Base-by-base conservation (phyloP, 2,113 vertebrate genomes). In the Syngnathoides biaculeatus region DNA sequence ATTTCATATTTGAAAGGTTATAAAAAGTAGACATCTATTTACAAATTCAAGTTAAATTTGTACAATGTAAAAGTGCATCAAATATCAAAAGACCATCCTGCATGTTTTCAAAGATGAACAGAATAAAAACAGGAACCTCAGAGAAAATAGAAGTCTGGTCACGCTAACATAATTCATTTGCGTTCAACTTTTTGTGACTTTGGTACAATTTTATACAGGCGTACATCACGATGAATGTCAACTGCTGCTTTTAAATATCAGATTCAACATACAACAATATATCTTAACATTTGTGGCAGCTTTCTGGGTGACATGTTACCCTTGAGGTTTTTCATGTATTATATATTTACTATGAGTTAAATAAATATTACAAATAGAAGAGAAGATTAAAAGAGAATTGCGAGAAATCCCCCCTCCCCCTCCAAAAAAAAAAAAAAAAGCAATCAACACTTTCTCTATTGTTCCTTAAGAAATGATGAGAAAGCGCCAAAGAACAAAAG, bases 11-110 rank as follows among this genome's bases (percentile, higher is more conserved):
- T 82, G 70, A 76, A 68, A 81, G 83, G 73, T 71, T 86, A 89
- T 83, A 78, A 82, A 83, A 82, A 52, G 48, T 78, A 80, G 69
- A 67, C 79, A 59, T 19, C 79, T 91, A 92, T 92, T 89, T 91
- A 92, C 89, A 92, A 87, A 84, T 91, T 92, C 91, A 92, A 91
- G 91, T 91, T 90, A 79, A 78, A 78, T 88, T 81, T 87, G 74
- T 88, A 90, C 78, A 85, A 87, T 73, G 78, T 89, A 75, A 89
- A 91, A 91, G 92, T 92, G 92, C 92, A 91, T 92, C 80, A 85
- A 88, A 86, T 75, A 67, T 81, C 70, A 71, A 73, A 81, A 82
- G 55, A 62, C 55, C 52, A 71, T 77, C 70, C 65, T 78, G 63
- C 42, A 24, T 63, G 63, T 69, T 78, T 71, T 72, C 64, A 47